Evolutionary conservation across 2,888 invertebrate genomes (phyloP).

Genomic region (Minunthozetes semirufus): DNA sequence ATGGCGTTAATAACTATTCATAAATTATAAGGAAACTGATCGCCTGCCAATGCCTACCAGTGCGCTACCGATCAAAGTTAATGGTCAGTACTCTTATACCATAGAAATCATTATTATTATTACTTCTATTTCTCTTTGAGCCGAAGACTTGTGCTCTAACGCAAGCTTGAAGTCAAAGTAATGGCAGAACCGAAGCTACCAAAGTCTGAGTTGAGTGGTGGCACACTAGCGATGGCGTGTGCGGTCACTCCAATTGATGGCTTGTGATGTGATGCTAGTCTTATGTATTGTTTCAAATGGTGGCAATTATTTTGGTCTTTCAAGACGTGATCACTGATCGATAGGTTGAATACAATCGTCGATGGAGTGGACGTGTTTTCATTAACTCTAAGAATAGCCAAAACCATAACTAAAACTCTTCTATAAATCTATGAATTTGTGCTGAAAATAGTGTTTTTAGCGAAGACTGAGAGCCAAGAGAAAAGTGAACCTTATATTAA

Average conservation of each 20-base stretch:
- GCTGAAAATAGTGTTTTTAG: neutral
- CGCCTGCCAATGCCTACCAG: neutral
- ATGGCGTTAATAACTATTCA: conserved; percentile 7
- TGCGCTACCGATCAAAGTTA: neutral
- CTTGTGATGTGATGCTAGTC: conserved; percentile 1
- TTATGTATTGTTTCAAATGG: neutral
- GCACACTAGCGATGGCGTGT: conserved; percentile 4
- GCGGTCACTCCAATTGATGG: conserved; percentile 8
- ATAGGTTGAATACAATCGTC: neutral
- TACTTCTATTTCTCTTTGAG: neutral
- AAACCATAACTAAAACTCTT: neutral
- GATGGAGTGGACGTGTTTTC: conserved; percentile 26
- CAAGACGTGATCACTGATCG: conserved; percentile 19
- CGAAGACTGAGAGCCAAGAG: neutral
- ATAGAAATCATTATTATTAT: conserved; percentile 10
- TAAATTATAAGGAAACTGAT: neutral
- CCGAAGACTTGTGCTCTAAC: neutral
- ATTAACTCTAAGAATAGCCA: neutral
- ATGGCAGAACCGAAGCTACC: neutral
- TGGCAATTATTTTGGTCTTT: conserved; percentile 23
- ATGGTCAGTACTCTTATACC: conserved; percentile 14
- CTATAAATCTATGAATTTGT: neutral
- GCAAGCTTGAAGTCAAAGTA: neutral
- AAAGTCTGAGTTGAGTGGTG: neutral
- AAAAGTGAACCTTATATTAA: neutral